Percentiles rank a stretch among this genome's conserved stretches.
Conservation (phyloP, 2,113 vertebrate genomes). For the zebrafish (Danio rerio) region DNA sequence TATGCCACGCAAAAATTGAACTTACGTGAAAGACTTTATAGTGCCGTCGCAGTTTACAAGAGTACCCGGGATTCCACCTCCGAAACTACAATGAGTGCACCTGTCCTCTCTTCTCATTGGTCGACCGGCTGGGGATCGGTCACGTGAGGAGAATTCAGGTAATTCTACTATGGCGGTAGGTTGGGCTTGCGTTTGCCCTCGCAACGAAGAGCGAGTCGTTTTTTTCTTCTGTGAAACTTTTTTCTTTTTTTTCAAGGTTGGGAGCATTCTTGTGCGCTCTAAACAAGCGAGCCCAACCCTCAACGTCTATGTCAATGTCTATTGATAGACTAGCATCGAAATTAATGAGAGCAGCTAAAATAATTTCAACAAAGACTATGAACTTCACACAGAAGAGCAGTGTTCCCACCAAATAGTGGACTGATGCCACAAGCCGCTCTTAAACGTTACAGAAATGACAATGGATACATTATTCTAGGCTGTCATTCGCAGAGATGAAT, state of each 20-base stretch:
- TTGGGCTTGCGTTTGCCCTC: conserved; percentile 41
- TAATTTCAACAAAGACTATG: neutral
- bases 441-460: conserved; percentile 17
- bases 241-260: conserved; percentile 25
- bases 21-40: conserved; percentile 50
- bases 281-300: conserved; percentile 47
- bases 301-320: conserved; percentile 27
- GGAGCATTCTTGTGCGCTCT: conserved; percentile 48
- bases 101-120: conserved; percentile 56
- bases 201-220: conserved; percentile 45
- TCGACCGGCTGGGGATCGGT: conserved; percentile 46
- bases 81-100: conserved; percentile 58
- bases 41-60: conserved; percentile 40
- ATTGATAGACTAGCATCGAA: neutral
- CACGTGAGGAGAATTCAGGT: conserved; percentile 56
- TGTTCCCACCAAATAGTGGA: conserved; percentile 27
- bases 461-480: conserved; percentile 37
- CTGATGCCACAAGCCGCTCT: neutral
- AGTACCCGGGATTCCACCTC: conserved; percentile 55
- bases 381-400: conserved; percentile 1
- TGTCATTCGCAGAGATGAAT: conserved; percentile 5
- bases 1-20: neutral
- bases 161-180: conserved; percentile 38
- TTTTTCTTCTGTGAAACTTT: conserved; percentile 34
- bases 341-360: conserved; percentile 22